Evolutionary conservation across 2,113 vertebrate species (phyloP).

Genomic region (Canis aureus): DNA sequence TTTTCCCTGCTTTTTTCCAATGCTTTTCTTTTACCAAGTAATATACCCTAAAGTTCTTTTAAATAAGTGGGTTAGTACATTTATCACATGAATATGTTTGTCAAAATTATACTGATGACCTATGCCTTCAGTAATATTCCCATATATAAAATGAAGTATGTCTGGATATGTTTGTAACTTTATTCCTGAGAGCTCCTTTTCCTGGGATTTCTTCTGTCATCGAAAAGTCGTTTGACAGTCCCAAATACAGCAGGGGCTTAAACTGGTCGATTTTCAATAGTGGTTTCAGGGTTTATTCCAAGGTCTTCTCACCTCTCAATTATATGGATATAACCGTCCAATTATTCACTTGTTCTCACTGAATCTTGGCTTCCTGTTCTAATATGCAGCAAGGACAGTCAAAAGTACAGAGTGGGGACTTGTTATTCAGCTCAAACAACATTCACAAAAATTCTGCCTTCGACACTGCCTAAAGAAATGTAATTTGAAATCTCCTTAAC

Average conservation of each 20-base stretch:
- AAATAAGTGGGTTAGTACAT: not conserved
- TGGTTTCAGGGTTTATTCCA: not conserved
- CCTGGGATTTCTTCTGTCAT: not conserved
- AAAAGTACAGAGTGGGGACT: not conserved
- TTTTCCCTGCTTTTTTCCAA: not conserved
- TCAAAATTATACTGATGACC: not conserved
- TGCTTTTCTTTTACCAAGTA: not conserved
- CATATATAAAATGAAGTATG: not conserved
- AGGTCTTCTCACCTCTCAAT: not conserved
- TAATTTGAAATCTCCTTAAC: not conserved
- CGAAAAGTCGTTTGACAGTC: slow-evolving; percentile 19
- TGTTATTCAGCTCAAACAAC: not conserved
- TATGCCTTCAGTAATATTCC: not conserved
- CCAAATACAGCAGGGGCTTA: not conserved
- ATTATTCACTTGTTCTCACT: slow-evolving; percentile 21
- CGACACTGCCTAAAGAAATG: not conserved
- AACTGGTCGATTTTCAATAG: not conserved
- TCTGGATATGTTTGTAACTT: slow-evolving; percentile 4
- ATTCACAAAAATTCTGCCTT: not conserved
- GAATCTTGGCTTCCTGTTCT: not conserved
- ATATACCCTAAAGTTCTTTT: not conserved
- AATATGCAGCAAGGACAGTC: not conserved
- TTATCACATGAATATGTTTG: not conserved
- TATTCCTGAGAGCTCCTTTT: slow-evolving; percentile 12
- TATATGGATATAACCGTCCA: not conserved